Base-by-base conservation (phyloP, 1,140 invertebrate genomes). In the Sesamia nonagrioides region DNA sequence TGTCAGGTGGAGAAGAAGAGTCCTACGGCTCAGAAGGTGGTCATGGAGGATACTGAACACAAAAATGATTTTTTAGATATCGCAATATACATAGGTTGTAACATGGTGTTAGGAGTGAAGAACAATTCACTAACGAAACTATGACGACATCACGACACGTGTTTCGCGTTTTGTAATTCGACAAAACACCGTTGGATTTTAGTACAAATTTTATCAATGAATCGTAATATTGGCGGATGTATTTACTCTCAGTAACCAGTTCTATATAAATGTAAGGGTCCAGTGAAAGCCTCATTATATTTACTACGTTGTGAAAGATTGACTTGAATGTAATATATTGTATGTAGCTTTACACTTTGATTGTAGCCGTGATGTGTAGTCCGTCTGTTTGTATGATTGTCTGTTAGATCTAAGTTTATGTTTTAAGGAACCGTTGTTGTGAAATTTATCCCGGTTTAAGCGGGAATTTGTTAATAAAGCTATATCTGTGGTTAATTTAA, bases 401-500 rank as follows among this genome's bases (percentile, higher is more conserved):
- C 11, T 50, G 17, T 45, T 61, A 75, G 56, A 18, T 42, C 15
- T 75, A 73, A 40, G 27, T 15, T 27, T 40, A 37, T 35, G 42
- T 9, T 61, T 40, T 73, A 75, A 75, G 56, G 6, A 61, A 75
- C 72, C 3, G 21, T 61, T 75, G 72, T 75, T 75, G 72, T 75
- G 56, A 75, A 61, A 40, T 17, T 18, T 50, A 48, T 80, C 72
- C 84, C 80, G 54, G 78, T 82, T 78, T 79, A 68, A 71, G 21
- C 54, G 84, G 56, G 78, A 80, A 15, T 78, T 79, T 81, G 80
- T 85, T 85, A 76, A 74, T 83, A 83, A 82, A 80, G 52, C 79
- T 85, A 85, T 83, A 77, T 52, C 66, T 61, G 72, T 82, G 81
- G 77, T 79, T 85, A 79, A 85, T 80, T 80, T 83, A 81, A 81